These are phyloP conservation scores for Clarias batrachus DNA, from an alignment of 2,113 vertebrate genomes.

Conservation along the genomic window DNA sequence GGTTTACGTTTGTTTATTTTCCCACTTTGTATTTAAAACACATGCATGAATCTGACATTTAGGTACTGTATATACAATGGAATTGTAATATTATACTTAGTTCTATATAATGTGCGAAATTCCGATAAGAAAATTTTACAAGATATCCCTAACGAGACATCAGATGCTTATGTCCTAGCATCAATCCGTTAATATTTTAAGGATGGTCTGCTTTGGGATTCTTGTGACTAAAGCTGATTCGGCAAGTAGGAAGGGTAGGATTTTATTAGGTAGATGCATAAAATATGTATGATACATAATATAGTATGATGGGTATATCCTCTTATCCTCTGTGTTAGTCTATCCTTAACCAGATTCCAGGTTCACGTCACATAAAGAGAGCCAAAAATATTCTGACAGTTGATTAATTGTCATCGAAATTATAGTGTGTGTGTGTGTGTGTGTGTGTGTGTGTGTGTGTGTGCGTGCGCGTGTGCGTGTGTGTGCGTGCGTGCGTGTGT, in stretches of 20 bases:
- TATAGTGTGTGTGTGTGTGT: not conserved
- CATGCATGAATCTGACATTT: not conserved
- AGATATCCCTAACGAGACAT: not conserved
- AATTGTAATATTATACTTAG: not conserved
- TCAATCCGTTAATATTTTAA: not conserved
- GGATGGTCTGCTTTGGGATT: not conserved
- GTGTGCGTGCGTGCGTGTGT: not conserved
- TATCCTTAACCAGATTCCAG: conserved; percentile 73
- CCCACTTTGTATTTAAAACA: not conserved
- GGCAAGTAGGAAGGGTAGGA: not conserved
- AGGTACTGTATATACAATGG: not conserved
- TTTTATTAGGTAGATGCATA: not conserved
- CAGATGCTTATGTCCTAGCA: not conserved
- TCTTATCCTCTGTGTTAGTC: not conserved
- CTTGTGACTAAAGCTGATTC: not conserved
- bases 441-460: not conserved
- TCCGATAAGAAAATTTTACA: not conserved
- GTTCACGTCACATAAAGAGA: conserved; percentile 88
- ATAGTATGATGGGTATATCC: not conserved
- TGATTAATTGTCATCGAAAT: conserved; percentile 77
- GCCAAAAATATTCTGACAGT: conserved; percentile 86
- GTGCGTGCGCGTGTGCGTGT: not conserved
- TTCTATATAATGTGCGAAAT: not conserved
- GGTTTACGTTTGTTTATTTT: conserved; percentile 1
- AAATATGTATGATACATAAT: too few species aligned